phyloP scores from a whole-genome alignment of 2,113 vertebrate genomes.

The Crocuta crocuta region DNA sequence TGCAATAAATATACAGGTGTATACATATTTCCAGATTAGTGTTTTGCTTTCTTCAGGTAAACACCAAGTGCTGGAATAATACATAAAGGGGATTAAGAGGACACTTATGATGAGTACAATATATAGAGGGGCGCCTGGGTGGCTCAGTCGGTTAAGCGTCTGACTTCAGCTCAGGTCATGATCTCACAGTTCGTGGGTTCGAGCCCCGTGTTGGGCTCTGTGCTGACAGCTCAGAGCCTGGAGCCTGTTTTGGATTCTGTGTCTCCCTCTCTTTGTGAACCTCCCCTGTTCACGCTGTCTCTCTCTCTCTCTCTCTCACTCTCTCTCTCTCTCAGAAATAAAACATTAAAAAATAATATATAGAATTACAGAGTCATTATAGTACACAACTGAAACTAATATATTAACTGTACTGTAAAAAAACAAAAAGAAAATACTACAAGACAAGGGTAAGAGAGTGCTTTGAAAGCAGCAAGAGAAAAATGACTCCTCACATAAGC shows the following conservation, averaged over 20 bases:
- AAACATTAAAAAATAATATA: neutral
- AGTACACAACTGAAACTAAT: neutral
- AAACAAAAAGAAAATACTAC: neutral
- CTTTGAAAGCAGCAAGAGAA: neutral
- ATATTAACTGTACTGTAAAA: neutral
- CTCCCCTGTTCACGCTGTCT: too few relatives aligned
- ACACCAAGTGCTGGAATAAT: neutral
- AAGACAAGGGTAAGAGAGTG: neutral
- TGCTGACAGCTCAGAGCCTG: too few relatives aligned
- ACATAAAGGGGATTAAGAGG: neutral
- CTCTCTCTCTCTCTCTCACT: too few relatives aligned
- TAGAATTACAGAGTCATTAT: neutral
- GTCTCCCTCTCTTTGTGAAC: too few relatives aligned
- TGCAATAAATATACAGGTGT: neutral
- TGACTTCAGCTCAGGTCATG: too few relatives aligned
- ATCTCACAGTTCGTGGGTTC: too few relatives aligned
- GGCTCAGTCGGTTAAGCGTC: too few relatives aligned
- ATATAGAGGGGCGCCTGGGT: too few relatives aligned
- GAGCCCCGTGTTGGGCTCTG: too few relatives aligned
- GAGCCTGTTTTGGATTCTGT: too few relatives aligned
- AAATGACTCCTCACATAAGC: neutral
- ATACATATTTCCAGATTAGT: neutral
- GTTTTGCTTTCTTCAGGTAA: neutral
- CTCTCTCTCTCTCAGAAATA: too few relatives aligned
- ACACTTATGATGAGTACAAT: neutral